Base-by-base conservation (phyloP, 2,797 vertebrate genomes). In the Babyrousa celebensis region DNA sequence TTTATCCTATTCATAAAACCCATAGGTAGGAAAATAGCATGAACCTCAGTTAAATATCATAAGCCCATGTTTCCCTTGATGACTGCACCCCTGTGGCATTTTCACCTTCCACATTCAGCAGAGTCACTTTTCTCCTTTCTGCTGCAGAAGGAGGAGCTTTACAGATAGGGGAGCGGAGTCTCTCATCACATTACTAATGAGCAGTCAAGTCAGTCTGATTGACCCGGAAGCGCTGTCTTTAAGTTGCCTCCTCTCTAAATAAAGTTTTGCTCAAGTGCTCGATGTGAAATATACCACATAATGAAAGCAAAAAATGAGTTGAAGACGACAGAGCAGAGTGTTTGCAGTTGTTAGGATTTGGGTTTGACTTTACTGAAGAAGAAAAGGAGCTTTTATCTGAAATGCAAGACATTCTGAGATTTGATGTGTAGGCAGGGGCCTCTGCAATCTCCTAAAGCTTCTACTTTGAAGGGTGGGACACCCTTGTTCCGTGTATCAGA, bases 311-410 rank as follows among this genome's bases (percentile, higher is more conserved):
- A 84, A 91, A 94, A 32, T 63, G 80, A 78, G 36, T 52, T 67
- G 60, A 89, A 90, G 43, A 58, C 29, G 58, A 62, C 58, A 85
- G 74, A 83, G 15, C 68, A 25, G 58, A 72, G 11, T 88, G 40
- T 83, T 79, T 85, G n/a, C 32, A 27, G 52, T 72, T 88, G 79
- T 95, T 32, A 54, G 48, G 87, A 52, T 79, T 92, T 78, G 78
- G 74, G 29, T 92, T 91, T 97, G 85, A 96, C 56, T 96, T 95
- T 60, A 10, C 12, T 58, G 65, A 83, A 88, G 96, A 90, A 97
- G 58, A 95, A 95, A 96, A 96, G 43, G 29, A 67, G 54, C 63
- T 96, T 97, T 97, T 60, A 85, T 92, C 91, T 88, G 82, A 85
- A 89, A 91, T 83, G 65, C 0, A 86, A 92, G 84, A 77, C 25